phyloP scores from a whole-genome alignment of 2,888 invertebrate genomes.

The Tromatobia lineatoria region DNA sequence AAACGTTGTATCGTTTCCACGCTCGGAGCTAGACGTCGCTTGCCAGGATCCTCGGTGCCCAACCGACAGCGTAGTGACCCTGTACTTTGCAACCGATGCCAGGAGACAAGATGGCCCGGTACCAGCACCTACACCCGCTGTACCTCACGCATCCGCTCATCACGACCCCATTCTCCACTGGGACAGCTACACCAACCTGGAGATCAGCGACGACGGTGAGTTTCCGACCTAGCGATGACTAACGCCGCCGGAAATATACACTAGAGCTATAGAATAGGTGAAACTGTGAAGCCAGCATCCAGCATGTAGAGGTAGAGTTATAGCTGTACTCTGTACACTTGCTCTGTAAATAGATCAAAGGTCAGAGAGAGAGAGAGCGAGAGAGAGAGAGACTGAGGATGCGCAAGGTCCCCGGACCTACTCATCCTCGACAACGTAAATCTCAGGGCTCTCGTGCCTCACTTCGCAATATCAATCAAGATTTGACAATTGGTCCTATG shows the following conservation, averaged over 20 bases:
- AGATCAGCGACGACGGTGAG: slow-evolving; percentile 84
- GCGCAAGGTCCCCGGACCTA: slow-evolving; percentile 29
- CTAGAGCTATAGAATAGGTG: slow-evolving; percentile 30
- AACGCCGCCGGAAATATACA: slow-evolving; percentile 77
- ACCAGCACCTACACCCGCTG: slow-evolving; percentile 91
- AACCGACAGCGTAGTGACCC: slow-evolving; percentile 93
- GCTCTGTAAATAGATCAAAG: slow-evolving; percentile 44
- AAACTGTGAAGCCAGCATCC: not conserved
- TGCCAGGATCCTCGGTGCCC: slow-evolving; percentile 93
- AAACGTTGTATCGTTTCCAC: slow-evolving; percentile 93
- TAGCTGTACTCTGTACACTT: slow-evolving; percentile 23
- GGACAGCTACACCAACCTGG: slow-evolving; percentile 92
- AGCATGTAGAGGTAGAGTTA: slow-evolving; percentile 7
- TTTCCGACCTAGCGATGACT: slow-evolving; percentile 72
- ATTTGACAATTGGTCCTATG: not conserved
- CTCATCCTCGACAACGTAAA: slow-evolving; percentile 1
- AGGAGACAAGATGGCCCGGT: slow-evolving; percentile 87
- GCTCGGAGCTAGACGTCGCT: slow-evolving; percentile 95
- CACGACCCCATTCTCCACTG: slow-evolving; percentile 92
- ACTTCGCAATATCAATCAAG: not conserved
- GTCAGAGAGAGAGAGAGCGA: slow-evolving; percentile 24
- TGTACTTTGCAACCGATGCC: slow-evolving; percentile 91
- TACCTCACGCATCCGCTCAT: slow-evolving; percentile 88
- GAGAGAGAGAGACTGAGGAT: slow-evolving; percentile 30
- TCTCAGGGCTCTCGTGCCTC: not conserved